phyloP scores from a whole-genome alignment of 2,113 vertebrate species.

The Neodontobutis hainanensis region DNA sequence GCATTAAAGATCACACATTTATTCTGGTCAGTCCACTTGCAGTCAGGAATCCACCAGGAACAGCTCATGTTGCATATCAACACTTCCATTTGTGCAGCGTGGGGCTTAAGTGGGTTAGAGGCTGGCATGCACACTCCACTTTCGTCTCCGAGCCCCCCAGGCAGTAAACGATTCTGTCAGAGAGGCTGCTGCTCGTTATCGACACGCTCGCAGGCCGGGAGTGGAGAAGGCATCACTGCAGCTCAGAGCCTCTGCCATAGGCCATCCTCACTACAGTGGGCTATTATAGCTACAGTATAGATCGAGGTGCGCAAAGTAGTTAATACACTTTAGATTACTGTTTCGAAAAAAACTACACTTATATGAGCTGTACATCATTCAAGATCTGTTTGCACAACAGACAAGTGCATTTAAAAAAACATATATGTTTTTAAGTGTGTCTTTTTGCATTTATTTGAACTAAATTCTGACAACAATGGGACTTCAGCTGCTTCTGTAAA shows the following conservation, averaged over 20 bases:
- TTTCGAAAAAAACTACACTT: not conserved
- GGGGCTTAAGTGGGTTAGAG: constrained; percentile 73
- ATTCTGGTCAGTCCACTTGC: constrained; percentile 67
- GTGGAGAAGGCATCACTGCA: constrained; percentile 34
- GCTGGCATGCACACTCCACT: constrained; percentile 64
- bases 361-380: not conserved
- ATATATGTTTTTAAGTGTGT: too few species aligned
- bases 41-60: constrained; percentile 70
- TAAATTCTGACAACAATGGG: too few species aligned
- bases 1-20: constrained; percentile 65
- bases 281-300: constrained; percentile 11
- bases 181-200: constrained; percentile 71
- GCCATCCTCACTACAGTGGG: constrained; percentile 32
- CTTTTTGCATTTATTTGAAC: too few species aligned
- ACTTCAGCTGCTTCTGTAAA: too few species aligned
- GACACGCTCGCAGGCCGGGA: constrained; percentile 57
- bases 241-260: constrained; percentile 21
- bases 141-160: constrained; percentile 63
- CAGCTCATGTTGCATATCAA: constrained; percentile 76
- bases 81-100: constrained; percentile 70
- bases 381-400: not conserved
- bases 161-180: constrained; percentile 72
- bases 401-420: too few species aligned
- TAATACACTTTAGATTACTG: not conserved
- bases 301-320: constrained; percentile 13